Conservation (phyloP, 2,113 vertebrate genomes). For the Misgurnus mizolepis region DNA sequence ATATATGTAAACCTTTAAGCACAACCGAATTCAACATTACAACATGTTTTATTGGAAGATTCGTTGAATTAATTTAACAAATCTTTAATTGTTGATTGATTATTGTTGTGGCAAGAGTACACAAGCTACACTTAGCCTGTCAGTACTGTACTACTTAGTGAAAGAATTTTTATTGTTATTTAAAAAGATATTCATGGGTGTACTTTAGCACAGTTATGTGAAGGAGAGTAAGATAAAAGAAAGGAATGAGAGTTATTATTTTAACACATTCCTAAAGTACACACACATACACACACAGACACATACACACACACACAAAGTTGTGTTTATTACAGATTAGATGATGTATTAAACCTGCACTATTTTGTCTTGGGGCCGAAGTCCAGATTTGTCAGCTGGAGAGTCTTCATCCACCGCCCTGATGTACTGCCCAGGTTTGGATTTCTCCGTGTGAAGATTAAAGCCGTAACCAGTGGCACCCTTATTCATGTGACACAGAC, state of each 20-base stretch:
- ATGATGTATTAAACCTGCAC: slow-evolving; percentile 79
- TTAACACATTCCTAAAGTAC: neutral
- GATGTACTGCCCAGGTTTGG: slow-evolving; percentile 92
- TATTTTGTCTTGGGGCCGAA: slow-evolving; percentile 88
- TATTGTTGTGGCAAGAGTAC: no score
- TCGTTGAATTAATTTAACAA: no score
- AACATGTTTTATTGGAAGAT: no score
- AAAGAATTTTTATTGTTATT: no score
- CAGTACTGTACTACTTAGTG: no score
- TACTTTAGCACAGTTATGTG: neutral
- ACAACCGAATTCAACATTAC: no score
- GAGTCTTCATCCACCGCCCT: slow-evolving; percentile 90
- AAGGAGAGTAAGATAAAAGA: neutral
- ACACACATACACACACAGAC: no score
- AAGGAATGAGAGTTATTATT: neutral
- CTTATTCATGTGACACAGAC: slow-evolving; percentile 88
- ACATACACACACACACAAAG: neutral
- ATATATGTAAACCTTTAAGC: no score
- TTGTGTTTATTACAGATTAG: neutral
- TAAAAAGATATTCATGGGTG: neutral
- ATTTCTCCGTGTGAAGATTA: slow-evolving; percentile 96
- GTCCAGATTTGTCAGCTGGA: slow-evolving; percentile 82
- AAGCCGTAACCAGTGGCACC: slow-evolving; percentile 90
- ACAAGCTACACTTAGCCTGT: no score
- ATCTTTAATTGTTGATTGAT: no score